Evolutionary conservation across 2,797 vertebrate genomes (phyloP).

Genomic region (Gephyroberyx darwinii): DNA sequence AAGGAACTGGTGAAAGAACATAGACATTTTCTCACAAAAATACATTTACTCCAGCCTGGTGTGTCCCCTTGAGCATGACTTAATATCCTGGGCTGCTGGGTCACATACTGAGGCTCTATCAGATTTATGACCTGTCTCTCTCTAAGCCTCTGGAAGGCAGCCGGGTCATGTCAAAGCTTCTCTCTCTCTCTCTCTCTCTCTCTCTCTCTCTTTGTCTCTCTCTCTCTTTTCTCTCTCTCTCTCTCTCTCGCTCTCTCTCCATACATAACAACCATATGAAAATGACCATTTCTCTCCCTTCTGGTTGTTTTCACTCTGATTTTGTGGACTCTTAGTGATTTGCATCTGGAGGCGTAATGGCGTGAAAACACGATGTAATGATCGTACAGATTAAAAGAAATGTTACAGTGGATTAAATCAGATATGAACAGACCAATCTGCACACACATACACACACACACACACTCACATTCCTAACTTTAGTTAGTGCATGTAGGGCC

Average conservation of each 20-base stretch:
- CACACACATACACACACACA: not conserved
- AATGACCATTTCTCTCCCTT: constrained; percentile 20
- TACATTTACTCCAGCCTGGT: constrained; percentile 32
- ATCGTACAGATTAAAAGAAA: constrained; percentile 1
- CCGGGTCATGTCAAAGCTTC: constrained; percentile 63
- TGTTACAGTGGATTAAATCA: too few relatives aligned
- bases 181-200: not conserved
- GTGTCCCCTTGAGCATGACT: constrained; percentile 39
- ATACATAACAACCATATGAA: constrained; percentile 39
- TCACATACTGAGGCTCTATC: constrained; percentile 14
- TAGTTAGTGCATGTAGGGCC: constrained; percentile 25
- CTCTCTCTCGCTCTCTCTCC: constrained; percentile 28
- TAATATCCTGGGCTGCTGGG: constrained; percentile 58
- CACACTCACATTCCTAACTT: not conserved
- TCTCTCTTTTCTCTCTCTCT: not conserved
- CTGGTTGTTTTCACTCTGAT: constrained; percentile 27
- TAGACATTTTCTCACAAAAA: constrained; percentile 52
- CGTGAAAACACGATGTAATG: constrained; percentile 20
- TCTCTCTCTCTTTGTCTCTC: constrained; percentile 32
- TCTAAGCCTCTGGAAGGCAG: constrained; percentile 46
- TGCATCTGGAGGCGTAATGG: not conserved
- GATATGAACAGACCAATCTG: too few relatives aligned
- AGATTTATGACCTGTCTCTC: constrained; percentile 64
- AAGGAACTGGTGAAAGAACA: constrained; percentile 32
- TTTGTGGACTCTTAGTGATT: constrained; percentile 29